Evolutionary conservation across 2,888 invertebrate genomes (phyloP), one percentile per base, ranked within the genome.

Genomic region (Limnephilus rhombicus): DNA sequence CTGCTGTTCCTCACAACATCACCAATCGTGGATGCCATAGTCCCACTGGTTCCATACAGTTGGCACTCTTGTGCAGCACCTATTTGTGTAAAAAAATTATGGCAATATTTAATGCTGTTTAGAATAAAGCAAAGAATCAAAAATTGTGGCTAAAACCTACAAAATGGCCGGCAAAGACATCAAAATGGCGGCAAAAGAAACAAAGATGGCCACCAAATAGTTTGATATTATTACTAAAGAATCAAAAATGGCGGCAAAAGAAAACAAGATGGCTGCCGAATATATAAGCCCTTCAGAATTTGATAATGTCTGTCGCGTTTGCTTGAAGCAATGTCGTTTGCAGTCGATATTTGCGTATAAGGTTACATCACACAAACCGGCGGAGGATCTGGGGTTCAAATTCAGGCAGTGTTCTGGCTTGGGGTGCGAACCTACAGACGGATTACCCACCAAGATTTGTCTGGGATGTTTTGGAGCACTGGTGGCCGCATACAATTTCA

Each of bases 401-500:
- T 34, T 37, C 83, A 83, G 37, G 83, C 34, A 24, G 37, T 83
- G 83, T 15, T 83, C 83, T 13, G 83, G 83, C 7, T 83, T 31
- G 37, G 34, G 24, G 11, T 34, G 34, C 37, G 37, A 83, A 37
- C 24, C 37, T 18, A 37, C 37, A 2, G 83, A 83, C 12, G 83
- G 83, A 18, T 24, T 31, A 0, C 83, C 83, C 37, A 37, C 24
- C 9, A 83, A 37, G 15, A 83, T 83, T 11, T 83, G 83, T n/a
- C 11, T 11, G 24, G 37, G 37, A 15, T 83, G 83, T 37, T 83
- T 24, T 4, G 37, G 37, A 37, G 24, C 24, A 24, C 34, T 83
- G 83, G 12, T 37, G 34, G 83, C 37, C 24, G 83, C 83, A 37
- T 83, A 83, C 37, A n/a, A 15, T 37, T 83, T 83, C 83, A 83